Percentiles rank a stretch among this genome's conserved stretches.
These are phyloP conservation scores for Mechanitis messenoides DNA, from an alignment of 2,888 invertebrate genomes.

Conservation along the genomic window DNA sequence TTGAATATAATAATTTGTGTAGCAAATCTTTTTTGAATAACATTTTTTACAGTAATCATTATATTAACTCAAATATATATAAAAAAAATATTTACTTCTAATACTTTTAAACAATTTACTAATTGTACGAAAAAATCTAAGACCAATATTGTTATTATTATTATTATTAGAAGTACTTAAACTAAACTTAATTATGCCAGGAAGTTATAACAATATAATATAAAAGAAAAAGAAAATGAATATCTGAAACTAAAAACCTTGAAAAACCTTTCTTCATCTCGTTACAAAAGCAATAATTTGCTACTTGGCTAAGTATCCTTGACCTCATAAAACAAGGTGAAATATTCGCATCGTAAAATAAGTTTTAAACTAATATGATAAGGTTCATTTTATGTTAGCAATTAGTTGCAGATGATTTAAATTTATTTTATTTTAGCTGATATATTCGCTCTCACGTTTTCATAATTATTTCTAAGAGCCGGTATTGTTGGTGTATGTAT, in stretches of 20 bases:
- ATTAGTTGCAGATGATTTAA: conserved; percentile 1
- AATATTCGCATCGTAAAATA: background rate
- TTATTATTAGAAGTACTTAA: too few species aligned
- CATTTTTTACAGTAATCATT: too few species aligned
- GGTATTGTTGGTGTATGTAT: background rate
- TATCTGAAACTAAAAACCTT: conserved; percentile 4
- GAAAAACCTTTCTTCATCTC: conserved; percentile 18
- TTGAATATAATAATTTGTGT: too few species aligned
- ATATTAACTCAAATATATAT: too few species aligned
- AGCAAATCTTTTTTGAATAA: too few species aligned
- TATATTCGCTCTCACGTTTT: conserved; percentile 6
- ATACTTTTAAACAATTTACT: too few species aligned
- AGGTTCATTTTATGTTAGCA: background rate
- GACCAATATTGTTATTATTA: too few species aligned
- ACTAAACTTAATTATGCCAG: background rate
- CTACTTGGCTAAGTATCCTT: conserved; percentile 18
- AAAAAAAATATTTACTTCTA: too few species aligned
- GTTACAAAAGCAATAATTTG: conserved; percentile 26
- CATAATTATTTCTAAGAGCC: conserved; percentile 1
- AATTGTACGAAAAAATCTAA: too few species aligned
- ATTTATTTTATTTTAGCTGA: conserved; percentile 6
- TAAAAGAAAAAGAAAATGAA: background rate
- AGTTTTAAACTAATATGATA: background rate
- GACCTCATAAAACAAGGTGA: conserved; percentile 18
- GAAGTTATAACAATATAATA: background rate